Evolutionary conservation across 2,113 vertebrate genomes (phyloP).

Genomic region (Oophaga pumilio): DNA sequence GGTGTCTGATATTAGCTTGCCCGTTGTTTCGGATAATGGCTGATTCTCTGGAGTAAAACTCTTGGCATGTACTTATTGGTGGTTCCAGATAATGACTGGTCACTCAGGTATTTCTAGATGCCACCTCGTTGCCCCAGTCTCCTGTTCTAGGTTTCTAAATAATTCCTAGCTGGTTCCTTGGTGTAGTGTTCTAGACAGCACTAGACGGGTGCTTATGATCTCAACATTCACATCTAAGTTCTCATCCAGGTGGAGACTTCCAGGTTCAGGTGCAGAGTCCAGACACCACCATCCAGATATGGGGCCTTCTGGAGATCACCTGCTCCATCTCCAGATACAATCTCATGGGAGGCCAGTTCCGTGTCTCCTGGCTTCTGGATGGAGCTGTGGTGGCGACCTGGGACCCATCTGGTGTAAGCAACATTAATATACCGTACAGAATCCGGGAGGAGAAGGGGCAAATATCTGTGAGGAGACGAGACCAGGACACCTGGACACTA

Average conservation of each 20-base stretch:
- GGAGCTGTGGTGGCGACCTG: constrained; percentile 66
- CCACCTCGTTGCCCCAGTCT: no score
- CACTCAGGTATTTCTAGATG: neutral
- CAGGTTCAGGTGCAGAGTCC: constrained; percentile 62
- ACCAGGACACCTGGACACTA: constrained; percentile 69
- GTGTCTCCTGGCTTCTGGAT: constrained; percentile 73
- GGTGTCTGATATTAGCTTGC: no score
- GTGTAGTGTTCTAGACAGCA: neutral
- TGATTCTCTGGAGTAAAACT: neutral
- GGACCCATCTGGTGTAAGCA: constrained; percentile 72
- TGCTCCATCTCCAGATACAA: constrained; percentile 69
- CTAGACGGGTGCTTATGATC: no score
- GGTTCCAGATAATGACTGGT: neutral
- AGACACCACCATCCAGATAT: constrained; percentile 65
- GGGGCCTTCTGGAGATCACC: constrained; percentile 69
- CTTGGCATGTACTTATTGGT: neutral
- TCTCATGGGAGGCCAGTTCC: constrained; percentile 66
- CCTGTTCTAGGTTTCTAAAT: no score
- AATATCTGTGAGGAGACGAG: constrained; percentile 69
- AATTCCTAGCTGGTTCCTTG: no score
- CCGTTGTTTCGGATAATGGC: no score
- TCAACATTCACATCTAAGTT: no score
- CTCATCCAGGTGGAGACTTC: constrained; percentile 66
- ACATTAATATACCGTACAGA: constrained; percentile 61
- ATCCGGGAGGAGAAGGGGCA: constrained; percentile 67